A percentile compares a stretch with the other conserved stretches of the same genome.
These are phyloP conservation scores for Siniperca knerii DNA, from an alignment of 2,113 vertebrate species.

Conservation along the genomic window DNA sequence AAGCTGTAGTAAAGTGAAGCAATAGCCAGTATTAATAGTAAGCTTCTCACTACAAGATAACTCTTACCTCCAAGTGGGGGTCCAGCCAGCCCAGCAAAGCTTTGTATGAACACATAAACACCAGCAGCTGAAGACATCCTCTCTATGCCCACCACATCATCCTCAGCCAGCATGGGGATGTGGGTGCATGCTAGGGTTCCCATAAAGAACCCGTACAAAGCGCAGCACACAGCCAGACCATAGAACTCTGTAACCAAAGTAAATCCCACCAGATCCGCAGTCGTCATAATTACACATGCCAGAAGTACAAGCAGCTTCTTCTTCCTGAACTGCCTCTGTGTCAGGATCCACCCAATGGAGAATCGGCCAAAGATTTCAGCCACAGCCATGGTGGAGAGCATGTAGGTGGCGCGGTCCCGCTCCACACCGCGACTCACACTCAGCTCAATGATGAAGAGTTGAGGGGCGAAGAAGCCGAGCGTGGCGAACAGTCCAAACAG, in stretches of 20 bases:
- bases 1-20: slow-evolving; percentile 11
- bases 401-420: slow-evolving; percentile 88
- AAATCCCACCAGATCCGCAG: slow-evolving; percentile 89
- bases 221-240: slow-evolving; percentile 90
- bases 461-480: slow-evolving; percentile 95
- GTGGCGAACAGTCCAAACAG: slow-evolving; percentile 96
- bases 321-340: slow-evolving; percentile 84
- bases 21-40: not conserved
- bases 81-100: slow-evolving; percentile 93
- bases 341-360: slow-evolving; percentile 88
- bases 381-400: slow-evolving; percentile 92
- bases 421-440: slow-evolving; percentile 89
- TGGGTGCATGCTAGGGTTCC: slow-evolving; percentile 92
- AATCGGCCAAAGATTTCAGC: slow-evolving; percentile 92
- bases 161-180: slow-evolving; percentile 95
- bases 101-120: slow-evolving; percentile 96
- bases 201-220: slow-evolving; percentile 91
- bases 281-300: slow-evolving; percentile 85
- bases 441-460: slow-evolving; percentile 93
- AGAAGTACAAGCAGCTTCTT: slow-evolving; percentile 93
- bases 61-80: slow-evolving; percentile 94
- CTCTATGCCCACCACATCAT: slow-evolving; percentile 93
- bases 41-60: too few species aligned
- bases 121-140: slow-evolving; percentile 95
- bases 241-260: slow-evolving; percentile 90